phyloP scores from a whole-genome alignment of 2,888 invertebrate genomes.

The Metacarcinus magister region DNA sequence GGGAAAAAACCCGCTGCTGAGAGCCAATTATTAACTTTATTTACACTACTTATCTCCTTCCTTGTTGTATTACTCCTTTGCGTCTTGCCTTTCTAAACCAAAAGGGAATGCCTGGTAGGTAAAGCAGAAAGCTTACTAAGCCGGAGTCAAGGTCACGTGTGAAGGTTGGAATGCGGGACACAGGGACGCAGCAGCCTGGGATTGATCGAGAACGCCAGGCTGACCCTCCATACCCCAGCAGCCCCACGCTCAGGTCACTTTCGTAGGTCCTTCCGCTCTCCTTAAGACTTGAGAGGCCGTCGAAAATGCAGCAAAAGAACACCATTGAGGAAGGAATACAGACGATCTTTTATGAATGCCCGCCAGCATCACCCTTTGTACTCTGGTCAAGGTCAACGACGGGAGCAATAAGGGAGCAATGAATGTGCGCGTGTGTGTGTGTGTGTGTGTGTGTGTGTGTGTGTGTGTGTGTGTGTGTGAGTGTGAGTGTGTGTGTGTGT shows the following conservation, averaged over 20 bases:
- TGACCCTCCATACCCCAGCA: conserved; percentile 6
- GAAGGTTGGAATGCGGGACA: neutral
- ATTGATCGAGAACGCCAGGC: conserved; percentile 10
- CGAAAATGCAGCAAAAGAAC: neutral
- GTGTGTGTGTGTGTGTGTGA: neutral
- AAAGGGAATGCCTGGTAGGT: neutral
- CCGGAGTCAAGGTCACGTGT: neutral
- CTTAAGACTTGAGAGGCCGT: neutral
- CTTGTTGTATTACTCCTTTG: neutral
- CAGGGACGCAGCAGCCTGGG: conserved; percentile 26
- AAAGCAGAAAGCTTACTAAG: neutral
- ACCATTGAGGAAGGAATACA: neutral
- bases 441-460: conserved; percentile 36
- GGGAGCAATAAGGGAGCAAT: neutral
- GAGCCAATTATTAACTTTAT: neutral
- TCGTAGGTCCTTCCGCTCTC: neutral
- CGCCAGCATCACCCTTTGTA: neutral
- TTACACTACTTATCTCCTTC: neutral
- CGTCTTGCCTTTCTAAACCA: neutral
- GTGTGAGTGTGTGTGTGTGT: conserved; percentile 7
- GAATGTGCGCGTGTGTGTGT: neutral
- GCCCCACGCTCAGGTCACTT: neutral
- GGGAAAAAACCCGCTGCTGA: neutral
- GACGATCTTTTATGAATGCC: neutral
- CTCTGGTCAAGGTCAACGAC: neutral